Percentiles rank a stretch among this genome's conserved stretches.
These are phyloP conservation scores for Cyphomyrus plagiostoma DNA, from an alignment of 2,113 vertebrate genomes.

Conservation along the genomic window DNA sequence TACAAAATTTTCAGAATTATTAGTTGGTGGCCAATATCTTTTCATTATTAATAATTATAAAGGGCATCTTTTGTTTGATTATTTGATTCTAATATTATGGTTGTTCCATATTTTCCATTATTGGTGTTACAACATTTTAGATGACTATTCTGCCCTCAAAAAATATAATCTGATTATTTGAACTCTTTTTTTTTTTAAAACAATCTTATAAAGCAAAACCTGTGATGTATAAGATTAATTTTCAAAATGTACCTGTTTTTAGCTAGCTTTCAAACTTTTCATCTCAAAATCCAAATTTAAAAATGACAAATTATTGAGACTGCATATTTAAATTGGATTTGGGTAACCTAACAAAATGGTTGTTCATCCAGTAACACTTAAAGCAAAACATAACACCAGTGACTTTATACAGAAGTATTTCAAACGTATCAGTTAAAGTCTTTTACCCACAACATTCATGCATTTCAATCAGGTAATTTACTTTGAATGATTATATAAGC, in stretches of 20 bases:
- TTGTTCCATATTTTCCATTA: not conserved
- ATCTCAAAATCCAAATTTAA: not conserved
- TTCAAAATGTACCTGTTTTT: not conserved
- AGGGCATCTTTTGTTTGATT: not conserved
- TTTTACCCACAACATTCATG: not conserved
- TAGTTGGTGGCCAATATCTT: not conserved
- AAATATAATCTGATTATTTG: not conserved
- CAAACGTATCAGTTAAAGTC: not conserved
- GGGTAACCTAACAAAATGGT: not conserved
- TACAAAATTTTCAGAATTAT: not conserved
- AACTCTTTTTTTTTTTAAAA: no score
- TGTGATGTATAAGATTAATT: no score
- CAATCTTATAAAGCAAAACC: no score
- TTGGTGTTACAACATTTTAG: not conserved
- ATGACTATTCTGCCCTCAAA: not conserved
- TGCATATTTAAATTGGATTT: not conserved
- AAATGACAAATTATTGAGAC: not conserved
- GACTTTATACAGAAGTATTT: not conserved
- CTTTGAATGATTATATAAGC: not conserved
- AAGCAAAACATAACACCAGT: not conserved
- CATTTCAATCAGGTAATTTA: not conserved
- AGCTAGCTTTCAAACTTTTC: not conserved
- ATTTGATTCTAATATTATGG: not conserved
- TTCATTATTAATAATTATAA: not conserved
- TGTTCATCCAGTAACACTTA: not conserved